phyloP scores from a whole-genome alignment of 2,797 vertebrate genomes.

The Falco peregrinus region DNA sequence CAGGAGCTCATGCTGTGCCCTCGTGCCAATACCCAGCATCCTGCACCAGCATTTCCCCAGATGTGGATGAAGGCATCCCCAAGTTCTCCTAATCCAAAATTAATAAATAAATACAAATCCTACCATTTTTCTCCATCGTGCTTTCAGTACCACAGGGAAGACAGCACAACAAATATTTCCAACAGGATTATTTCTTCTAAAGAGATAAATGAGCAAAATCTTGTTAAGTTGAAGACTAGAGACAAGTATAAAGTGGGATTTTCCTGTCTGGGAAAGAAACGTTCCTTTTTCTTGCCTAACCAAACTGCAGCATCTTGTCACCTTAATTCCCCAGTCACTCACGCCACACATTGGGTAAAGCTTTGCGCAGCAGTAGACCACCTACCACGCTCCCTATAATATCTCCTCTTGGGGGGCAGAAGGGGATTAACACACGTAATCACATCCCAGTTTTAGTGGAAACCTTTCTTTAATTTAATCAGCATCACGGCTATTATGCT shows the following conservation, averaged over 20 bases:
- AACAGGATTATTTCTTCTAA: not conserved
- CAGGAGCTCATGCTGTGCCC: fast-evolving
- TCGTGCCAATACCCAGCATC: not conserved
- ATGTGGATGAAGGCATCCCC: not conserved
- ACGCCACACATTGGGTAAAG: not conserved
- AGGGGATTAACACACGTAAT: conserved; percentile 35
- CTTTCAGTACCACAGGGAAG: not conserved
- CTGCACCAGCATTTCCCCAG: fast-evolving
- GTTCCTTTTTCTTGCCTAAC: not conserved
- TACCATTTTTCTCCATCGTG: not conserved
- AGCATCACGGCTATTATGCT: conserved; percentile 27
- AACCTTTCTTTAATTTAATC: conserved; percentile 67
- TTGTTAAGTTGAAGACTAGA: not conserved
- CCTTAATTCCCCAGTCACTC: not conserved
- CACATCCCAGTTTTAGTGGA: conserved; percentile 38
- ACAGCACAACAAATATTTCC: not conserved
- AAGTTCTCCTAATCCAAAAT: not conserved
- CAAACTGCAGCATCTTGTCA: not conserved
- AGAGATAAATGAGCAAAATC: conserved; percentile 6
- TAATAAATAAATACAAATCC: not conserved
- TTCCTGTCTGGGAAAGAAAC: not conserved
- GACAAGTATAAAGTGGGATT: not conserved
- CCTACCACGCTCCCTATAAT: fast-evolving
- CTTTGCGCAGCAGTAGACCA: not conserved
- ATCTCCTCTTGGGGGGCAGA: not conserved